Base-by-base conservation (phyloP, 2,888 invertebrate species). In the Polietes domitor region DNA sequence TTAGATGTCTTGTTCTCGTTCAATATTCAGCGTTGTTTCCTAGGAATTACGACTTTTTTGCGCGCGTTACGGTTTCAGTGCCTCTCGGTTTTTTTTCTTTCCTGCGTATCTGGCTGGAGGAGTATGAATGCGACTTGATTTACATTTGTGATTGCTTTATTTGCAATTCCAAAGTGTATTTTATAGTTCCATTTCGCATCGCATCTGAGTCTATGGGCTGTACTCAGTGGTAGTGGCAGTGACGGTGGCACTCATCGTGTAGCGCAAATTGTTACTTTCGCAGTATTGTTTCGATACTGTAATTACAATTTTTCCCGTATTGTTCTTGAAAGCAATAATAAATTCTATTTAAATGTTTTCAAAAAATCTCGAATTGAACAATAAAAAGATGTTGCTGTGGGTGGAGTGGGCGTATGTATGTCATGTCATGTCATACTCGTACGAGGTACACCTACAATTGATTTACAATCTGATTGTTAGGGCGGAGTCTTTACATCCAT, bases 91-190 rank as follows among this genome's bases (percentile, higher is more conserved):
- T 50, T 65, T 65, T n/a, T 68, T 63, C 10, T 65, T 28, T 28
- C n/a, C 26, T 68, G 41, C 68, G 41, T 41, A 15, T 21, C 24
- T 24, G 68, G 15, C 43, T 3, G 5, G 24, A 68, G 43, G 28
- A 41, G 65, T 68, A 68, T 58, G 61, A 50, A 53, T 77, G 15
- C 58, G 75, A 72, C 43, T n/a, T 55, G 26, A 81, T 84, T 78
- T 78, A 75, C 72, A 84, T 78, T 78, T 81, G 58, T 76, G 78
- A 77, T 73, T 78, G 72, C 68, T 78, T 78, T 76, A 72, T 84
- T 81, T 41, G 32, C 50, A 84, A 50, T 73, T 78, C 63, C 43
- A 68, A 81, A 68, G 68, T 28, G 74, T 68, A 43, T 81, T 84
- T 84, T 84, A 84, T 81, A 84, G 77, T 9, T 76, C 71, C 80